Percentiles rank a stretch among this genome's conserved stretches.
Conservation (phyloP, 2,888 invertebrate species). For the Osedax fenrisi region DNA sequence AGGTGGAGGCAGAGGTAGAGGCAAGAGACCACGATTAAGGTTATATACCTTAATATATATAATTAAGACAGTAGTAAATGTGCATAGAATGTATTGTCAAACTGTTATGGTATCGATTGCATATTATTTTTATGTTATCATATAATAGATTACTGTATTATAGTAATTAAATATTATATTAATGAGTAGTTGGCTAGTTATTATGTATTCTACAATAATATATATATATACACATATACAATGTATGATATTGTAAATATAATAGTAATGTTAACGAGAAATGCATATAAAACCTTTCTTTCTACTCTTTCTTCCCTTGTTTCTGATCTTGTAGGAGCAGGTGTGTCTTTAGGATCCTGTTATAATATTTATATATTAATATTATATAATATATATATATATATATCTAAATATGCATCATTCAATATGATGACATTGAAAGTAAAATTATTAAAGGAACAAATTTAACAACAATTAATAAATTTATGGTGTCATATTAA, state of each 20-base stretch:
- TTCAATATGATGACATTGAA: too few relatives aligned
- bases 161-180: too few relatives aligned
- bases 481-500: too few relatives aligned
- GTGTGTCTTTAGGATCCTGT: conserved; percentile 89
- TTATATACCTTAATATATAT: background rate
- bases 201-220: too few relatives aligned
- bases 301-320: conserved; percentile 84
- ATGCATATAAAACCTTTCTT: conserved; percentile 54
- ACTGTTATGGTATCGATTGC: too few relatives aligned
- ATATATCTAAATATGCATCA: background rate
- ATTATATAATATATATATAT: background rate
- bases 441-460: too few relatives aligned
- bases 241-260: background rate
- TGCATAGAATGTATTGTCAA: too few relatives aligned
- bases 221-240: too few relatives aligned
- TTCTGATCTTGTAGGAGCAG: conserved; percentile 84
- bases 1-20: background rate
- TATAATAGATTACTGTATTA: too few relatives aligned
- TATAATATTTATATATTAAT: background rate
- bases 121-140: too few relatives aligned
- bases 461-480: too few relatives aligned
- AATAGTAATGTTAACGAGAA: background rate
- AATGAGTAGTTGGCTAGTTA: too few relatives aligned
- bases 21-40: background rate
- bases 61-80: background rate